Base-by-base conservation (phyloP, 2,888 invertebrate genomes). In the Scaptomyza tumidula region DNA sequence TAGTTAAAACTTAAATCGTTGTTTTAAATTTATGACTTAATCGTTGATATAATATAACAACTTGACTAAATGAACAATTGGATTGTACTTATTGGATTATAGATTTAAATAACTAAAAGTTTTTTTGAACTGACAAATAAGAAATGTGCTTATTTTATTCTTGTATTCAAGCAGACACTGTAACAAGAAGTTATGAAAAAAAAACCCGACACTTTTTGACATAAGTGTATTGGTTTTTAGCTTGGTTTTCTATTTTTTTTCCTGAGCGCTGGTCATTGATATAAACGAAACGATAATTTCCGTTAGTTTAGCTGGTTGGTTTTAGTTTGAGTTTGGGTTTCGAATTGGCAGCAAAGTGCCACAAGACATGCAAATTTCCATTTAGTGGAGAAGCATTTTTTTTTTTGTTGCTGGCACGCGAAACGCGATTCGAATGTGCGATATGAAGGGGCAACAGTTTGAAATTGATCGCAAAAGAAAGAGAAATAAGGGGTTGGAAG, bases 321-420 rank as follows among this genome's bases (percentile, higher is more conserved):
- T 60, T 31, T 44, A 3, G 9, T 7, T 56, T 58, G 62, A 16
- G 9, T 16, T 55, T 46, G 41, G 24, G 61, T 14, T 58, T 14
- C 14, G 14, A 52, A 52, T 3, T 9, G 52, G 43, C 58, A 43
- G 55, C 67, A 85, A 87, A 89, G 63, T 87, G 86, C 67, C 41
- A 55, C 46, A 63, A 62, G 74, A 85, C 84, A 89, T 85, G 84
- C 89, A 71, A 85, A 82, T 89, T 75, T 76, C 46, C 74, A 85
- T 74, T 85, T 85, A 85, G 68, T 69, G 66, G 55, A 41, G 85
- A 87, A 85, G 86, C 62, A 24, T 24, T 24, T 24, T 24, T 24
- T 24, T 24, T 78, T 78, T 76, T 57, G 57, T 43, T 54, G 56
- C 29, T 33, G 33, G 60, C 72, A 63, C 55, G 52, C 55, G 50